Percentiles rank a stretch among this genome's conserved stretches.
Evolutionary conservation across 2,113 vertebrate species (phyloP).

Genomic region (Gymnocephalus cernua): DNA sequence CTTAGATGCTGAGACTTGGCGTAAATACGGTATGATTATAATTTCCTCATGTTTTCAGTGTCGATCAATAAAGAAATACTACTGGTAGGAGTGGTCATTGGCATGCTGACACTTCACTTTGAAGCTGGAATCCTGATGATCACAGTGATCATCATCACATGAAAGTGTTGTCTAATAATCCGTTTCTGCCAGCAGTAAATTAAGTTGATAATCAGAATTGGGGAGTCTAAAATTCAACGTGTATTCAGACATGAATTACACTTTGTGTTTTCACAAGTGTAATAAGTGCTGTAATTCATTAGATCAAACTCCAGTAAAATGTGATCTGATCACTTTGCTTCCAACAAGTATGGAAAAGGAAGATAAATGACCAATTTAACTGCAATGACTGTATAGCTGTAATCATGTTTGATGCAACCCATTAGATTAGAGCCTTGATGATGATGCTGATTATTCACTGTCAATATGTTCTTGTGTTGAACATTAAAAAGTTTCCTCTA

Average conservation of each 20-base stretch:
- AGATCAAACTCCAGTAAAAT: background rate
- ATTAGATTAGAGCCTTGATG: constrained; percentile 19
- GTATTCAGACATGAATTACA: constrained; percentile 26
- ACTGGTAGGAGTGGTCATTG: background rate
- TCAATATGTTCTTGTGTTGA: background rate
- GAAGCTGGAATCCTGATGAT: constrained; percentile 12
- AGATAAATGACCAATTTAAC: constrained; percentile 14
- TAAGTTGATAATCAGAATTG: constrained; percentile 7
- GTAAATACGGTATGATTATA: constrained; percentile 1
- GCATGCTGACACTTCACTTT: constrained; percentile 13
- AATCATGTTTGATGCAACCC: constrained; percentile 15
- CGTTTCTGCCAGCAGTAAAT: background rate
- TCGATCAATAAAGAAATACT: constrained; percentile 32
- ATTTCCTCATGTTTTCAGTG: background rate
- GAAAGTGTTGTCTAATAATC: constrained; percentile 31
- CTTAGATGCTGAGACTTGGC: constrained; percentile 13
- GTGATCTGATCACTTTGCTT: background rate
- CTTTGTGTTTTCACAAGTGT: constrained; percentile 11
- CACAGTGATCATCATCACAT: constrained; percentile 8
- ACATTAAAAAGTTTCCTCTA: background rate
- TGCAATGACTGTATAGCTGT: background rate
- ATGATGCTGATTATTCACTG: constrained; percentile 13
- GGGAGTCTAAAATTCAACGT: constrained; percentile 13
- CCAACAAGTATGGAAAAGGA: background rate
- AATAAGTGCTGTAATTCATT: constrained; percentile 27